phyloP scores from a whole-genome alignment of 2,797 vertebrate genomes.

The Mycteria americana region DNA sequence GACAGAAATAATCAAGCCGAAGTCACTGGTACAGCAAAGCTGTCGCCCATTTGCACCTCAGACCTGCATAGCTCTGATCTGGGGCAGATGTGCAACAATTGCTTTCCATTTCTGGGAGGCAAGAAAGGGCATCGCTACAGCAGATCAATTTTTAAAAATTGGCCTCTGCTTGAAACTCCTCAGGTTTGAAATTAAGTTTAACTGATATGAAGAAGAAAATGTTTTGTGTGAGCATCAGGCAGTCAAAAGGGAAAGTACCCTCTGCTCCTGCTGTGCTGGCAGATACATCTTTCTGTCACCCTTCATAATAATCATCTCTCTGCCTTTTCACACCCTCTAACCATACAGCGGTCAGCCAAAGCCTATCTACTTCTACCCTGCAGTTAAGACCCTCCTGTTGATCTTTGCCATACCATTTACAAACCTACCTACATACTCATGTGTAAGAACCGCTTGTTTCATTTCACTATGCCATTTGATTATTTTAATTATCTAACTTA shows the following conservation, averaged over 20 bases:
- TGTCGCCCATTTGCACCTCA: not conserved
- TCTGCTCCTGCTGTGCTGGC: not conserved
- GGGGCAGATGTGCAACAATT: not conserved
- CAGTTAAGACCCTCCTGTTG: not conserved
- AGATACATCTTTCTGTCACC: not conserved
- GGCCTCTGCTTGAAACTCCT: slow-evolving; percentile 5
- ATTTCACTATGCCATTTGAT: not conserved
- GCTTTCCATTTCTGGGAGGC: not conserved
- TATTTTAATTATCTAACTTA: not conserved
- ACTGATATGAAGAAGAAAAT: not conserved
- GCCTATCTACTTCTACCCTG: not conserved
- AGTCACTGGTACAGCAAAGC: not conserved
- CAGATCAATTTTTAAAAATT: not conserved
- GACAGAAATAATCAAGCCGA: not conserved
- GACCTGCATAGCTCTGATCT: not conserved
- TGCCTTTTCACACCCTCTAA: not conserved
- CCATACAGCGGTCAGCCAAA: not conserved
- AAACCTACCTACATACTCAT: not conserved
- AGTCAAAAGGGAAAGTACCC: not conserved
- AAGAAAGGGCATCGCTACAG: not conserved
- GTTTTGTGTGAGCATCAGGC: not conserved
- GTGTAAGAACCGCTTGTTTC: not conserved
- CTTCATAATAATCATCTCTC: not conserved
- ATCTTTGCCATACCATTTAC: not conserved
- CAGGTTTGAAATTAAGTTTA: slow-evolving; percentile 16